phyloP scores from a whole-genome alignment of 2,797 vertebrate species.

The Crocidura indochinensis region DNA sequence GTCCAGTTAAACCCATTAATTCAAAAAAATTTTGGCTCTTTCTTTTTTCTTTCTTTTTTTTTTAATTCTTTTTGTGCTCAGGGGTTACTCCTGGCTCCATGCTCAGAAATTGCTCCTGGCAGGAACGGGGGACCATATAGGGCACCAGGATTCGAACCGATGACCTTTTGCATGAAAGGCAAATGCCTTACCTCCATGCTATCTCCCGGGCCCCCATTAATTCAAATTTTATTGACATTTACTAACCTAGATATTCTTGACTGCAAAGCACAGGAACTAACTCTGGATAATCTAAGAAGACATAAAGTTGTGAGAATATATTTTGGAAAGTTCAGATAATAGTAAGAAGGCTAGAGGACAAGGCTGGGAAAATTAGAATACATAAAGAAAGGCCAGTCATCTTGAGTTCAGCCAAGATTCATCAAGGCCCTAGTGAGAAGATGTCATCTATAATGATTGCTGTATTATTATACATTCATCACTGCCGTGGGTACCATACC shows the following conservation, averaged over 20 bases:
- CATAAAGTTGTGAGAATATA: neutral
- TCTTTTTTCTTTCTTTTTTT: too few relatives aligned
- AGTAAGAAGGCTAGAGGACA: neutral
- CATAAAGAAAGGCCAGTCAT: neutral
- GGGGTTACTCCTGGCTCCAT: too few relatives aligned
- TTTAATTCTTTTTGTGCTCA: too few relatives aligned
- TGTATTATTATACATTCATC: neutral
- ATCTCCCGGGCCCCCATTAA: too few relatives aligned
- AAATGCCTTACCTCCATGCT: too few relatives aligned
- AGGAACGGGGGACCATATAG: too few relatives aligned
- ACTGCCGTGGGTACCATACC: too few relatives aligned
- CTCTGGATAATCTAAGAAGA: neutral
- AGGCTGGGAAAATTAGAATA: neutral
- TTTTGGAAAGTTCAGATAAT: neutral
- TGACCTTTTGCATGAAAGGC: too few relatives aligned
- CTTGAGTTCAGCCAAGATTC: neutral
- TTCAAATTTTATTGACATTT: neutral
- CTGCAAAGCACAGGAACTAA: neutral
- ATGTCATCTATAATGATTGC: neutral
- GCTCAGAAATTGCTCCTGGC: too few relatives aligned
- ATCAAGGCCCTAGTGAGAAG: neutral
- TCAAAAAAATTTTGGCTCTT: too few relatives aligned
- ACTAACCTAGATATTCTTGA: slow-evolving; percentile 1
- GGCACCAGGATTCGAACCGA: too few relatives aligned
- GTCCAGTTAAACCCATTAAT: neutral